Base-by-base conservation (phyloP, 2,113 vertebrate species). In the Cacatua alba region DNA sequence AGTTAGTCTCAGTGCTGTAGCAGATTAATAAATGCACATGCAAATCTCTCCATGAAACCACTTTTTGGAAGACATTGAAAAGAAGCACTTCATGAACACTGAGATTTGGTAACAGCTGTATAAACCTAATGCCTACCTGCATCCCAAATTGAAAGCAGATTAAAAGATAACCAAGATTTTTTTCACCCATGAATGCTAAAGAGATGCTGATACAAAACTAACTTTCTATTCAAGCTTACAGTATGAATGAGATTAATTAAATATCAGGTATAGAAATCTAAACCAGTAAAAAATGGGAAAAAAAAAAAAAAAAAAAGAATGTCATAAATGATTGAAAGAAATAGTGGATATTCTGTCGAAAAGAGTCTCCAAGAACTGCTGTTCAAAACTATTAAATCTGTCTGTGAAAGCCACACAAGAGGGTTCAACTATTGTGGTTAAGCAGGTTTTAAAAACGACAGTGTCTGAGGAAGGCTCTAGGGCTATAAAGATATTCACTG, bases 31-130 rank as follows among this genome's bases (percentile, higher is more conserved):
- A 77, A 86, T 35, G 16, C 35, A 69, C 79, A 90, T 77, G 75
- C 35, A 90, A 90, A 92, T 94, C 35, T 68, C 63, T 82, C 33
- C 29, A 35, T 29, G 24, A 86, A 90, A 88, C 37, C 60, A 43
- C 37, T 35, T 64, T 77, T 69, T 90, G 79, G 46, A 88, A 95
- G n/a, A 86, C 24, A 41, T 83, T 79, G 64, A 82, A 82, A 94
- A 88, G 63, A 31, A 93, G 20, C n/a, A 49, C 31, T 83, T 86
- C 46, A 59, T 24, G 37, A 93, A 69, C 37, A 48, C 37, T 53
- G 13, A 71, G n/a, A 82, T 70, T 48, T 79, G 92, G 24, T 53
- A 90, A 80, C 59, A 92, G 63, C 63, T 90, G 53, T 63, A 67
- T 62, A 90, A 80, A 93, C 41, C 63, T 85, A 76, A 88, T 1